phyloP scores from a whole-genome alignment of 92 coral and sea anemone genomes.

The Hydrozoanthus gracilis region DNA sequence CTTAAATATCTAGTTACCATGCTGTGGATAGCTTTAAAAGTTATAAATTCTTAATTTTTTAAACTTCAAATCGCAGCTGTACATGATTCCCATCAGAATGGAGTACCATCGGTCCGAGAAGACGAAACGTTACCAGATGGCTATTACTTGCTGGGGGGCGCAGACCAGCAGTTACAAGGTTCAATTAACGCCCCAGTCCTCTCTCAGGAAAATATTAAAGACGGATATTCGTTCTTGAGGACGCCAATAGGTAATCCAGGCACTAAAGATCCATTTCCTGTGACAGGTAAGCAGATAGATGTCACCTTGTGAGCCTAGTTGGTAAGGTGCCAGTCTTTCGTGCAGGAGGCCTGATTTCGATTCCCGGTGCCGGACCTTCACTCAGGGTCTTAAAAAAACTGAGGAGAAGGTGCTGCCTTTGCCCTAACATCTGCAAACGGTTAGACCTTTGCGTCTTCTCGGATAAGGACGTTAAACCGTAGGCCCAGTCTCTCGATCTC shows the following conservation, averaged over 20 bases:
- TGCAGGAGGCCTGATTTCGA: too few relatives aligned
- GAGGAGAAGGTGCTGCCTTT: too few relatives aligned
- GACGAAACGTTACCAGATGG: conserved; percentile 42
- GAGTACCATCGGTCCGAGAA: background rate
- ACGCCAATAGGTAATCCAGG: conserved; percentile 49
- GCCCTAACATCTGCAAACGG: too few relatives aligned
- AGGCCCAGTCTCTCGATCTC: too few relatives aligned
- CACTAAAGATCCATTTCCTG: conserved; percentile 34
- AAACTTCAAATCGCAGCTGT: background rate
- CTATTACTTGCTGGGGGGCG: conserved; percentile 57
- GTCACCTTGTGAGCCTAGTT: conserved; percentile 15
- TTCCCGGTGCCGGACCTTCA: background rate
- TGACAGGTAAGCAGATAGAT: background rate
- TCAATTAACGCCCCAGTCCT: conserved; percentile 36
- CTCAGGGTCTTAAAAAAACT: background rate
- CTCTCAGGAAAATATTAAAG: conserved; percentile 61
- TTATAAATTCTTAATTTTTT: background rate
- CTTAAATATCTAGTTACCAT: background rate
- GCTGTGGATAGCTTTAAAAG: background rate
- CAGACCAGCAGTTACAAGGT: conserved; percentile 46
- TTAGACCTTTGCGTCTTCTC: too few relatives aligned
- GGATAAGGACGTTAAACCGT: too few relatives aligned
- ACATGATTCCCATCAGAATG: conserved; percentile 23
- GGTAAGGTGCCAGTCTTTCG: background rate
- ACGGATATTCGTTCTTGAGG: conserved; percentile 80